Evolutionary conservation across 2,888 invertebrate genomes (phyloP).

Genomic region (Mimachlamys varia): DNA sequence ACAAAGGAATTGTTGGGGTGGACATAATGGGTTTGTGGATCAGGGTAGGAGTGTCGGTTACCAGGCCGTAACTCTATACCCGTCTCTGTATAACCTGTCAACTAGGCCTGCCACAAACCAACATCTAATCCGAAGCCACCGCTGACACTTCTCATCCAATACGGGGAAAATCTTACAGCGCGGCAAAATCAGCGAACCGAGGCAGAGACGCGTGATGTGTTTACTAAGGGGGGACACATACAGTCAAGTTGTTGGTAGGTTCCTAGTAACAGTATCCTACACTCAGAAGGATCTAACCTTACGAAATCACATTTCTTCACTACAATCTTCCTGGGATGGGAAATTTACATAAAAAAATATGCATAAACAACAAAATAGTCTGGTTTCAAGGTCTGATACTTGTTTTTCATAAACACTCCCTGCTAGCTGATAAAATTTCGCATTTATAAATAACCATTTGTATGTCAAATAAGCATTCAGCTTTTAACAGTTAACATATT

Average conservation of each 20-base stretch:
- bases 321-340: not conserved
- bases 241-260: not conserved
- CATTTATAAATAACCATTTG: too few relatives aligned
- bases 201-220: not conserved
- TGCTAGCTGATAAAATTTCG: not conserved
- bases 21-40: constrained; percentile 6
- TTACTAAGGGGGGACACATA: not conserved
- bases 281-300: not conserved
- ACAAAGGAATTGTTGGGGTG: constrained; percentile 19
- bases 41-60: constrained; percentile 17
- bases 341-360: constrained; percentile 20
- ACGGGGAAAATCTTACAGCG: not conserved
- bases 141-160: not conserved
- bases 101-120: not conserved
- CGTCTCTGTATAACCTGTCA: not conserved
- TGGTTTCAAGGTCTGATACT: not conserved
- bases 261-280: not conserved
- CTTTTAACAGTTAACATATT: not conserved
- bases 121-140: not conserved
- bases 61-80: not conserved
- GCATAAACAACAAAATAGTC: not conserved
- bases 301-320: not conserved
- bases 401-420: not conserved
- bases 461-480: not conserved
- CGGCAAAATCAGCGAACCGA: not conserved